These are phyloP conservation scores for Leptopilina myrica DNA, from an alignment of 2,888 invertebrate genomes.

Conservation along the genomic window DNA sequence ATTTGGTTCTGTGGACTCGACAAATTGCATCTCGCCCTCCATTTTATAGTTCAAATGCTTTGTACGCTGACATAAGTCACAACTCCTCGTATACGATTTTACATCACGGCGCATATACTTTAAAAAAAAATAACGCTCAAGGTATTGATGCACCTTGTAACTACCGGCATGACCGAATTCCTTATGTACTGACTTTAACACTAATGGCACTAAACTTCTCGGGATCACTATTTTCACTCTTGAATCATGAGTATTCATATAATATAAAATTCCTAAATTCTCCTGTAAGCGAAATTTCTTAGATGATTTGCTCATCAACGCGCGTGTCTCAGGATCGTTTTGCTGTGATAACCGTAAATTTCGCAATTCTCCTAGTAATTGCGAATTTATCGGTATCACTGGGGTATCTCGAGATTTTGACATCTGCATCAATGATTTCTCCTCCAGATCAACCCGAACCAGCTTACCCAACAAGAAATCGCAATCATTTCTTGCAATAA, in stretches of 20 bases:
- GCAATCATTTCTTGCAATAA: neutral
- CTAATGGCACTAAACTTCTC: neutral
- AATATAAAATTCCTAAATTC: slow-evolving; percentile 4
- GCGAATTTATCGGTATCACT: neutral
- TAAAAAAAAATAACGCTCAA: slow-evolving; percentile 9
- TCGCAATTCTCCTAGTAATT: slow-evolving; percentile 6
- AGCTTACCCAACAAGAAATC: neutral
- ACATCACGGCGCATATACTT: slow-evolving; percentile 10
- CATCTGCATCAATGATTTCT: neutral
- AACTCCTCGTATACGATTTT: neutral
- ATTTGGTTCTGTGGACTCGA: neutral
- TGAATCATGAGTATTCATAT: neutral
- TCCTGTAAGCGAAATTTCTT: neutral
- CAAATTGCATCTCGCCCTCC: neutral
- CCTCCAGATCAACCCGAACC: neutral
- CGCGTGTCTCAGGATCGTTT: neutral
- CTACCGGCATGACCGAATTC: slow-evolving; percentile 20
- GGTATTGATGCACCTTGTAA: neutral
- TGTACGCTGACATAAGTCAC: too few species aligned
- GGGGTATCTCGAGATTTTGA: neutral
- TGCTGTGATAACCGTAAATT: neutral
- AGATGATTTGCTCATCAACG: neutral
- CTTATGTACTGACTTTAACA: neutral
- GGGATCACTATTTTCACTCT: slow-evolving; percentile 5
- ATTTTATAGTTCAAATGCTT: neutral